phyloP scores from a whole-genome alignment of 92 coral and sea anemone genomes.

The Phenganax stokvisi region DNA sequence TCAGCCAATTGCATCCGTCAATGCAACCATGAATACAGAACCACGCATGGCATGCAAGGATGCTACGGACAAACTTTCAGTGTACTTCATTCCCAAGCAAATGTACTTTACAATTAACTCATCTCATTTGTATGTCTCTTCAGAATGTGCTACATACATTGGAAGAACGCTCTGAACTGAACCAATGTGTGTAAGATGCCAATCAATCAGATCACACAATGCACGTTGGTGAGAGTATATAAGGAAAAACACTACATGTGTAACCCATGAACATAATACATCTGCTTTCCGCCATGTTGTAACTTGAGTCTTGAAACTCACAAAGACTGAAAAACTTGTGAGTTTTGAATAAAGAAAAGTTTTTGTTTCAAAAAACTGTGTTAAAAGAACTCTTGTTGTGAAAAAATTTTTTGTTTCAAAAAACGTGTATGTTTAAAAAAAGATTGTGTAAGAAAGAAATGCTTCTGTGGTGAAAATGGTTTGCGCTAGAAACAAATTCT shows the following conservation, averaged over 20 bases:
- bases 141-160: constrained; percentile 11
- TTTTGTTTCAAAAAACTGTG: background rate
- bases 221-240: background rate
- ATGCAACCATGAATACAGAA: constrained; percentile 6
- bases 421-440: background rate
- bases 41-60: constrained; percentile 35
- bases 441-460: background rate
- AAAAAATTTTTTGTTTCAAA: background rate
- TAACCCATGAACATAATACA: background rate
- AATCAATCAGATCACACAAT: background rate
- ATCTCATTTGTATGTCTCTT: constrained; percentile 18
- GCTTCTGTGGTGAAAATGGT: background rate
- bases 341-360: no score
- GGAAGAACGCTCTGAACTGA: constrained; percentile 30
- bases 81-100: constrained; percentile 41
- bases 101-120: constrained; percentile 30
- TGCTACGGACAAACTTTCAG: constrained; percentile 28
- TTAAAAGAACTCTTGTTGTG: background rate
- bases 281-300: no score
- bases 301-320: background rate
- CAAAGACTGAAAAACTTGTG: no score
- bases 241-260: background rate
- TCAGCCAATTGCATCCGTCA: background rate
- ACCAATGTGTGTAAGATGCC: constrained; percentile 9
- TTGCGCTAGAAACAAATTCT: no score